Evolutionary conservation across 2,797 vertebrate species (phyloP).

Genomic region (Labroides dimidiatus): DNA sequence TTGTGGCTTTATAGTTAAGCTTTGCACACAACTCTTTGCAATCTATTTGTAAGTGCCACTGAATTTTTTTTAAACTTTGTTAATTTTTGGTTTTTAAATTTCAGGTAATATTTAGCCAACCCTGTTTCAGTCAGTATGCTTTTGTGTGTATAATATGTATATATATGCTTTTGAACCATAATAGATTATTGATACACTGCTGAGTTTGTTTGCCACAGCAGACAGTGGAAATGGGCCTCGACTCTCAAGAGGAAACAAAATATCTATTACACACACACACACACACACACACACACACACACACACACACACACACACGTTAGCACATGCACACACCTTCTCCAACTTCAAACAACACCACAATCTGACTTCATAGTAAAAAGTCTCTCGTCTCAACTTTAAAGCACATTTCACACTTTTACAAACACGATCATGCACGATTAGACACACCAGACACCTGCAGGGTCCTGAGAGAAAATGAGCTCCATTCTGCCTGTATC

Average conservation of each 20-base stretch:
- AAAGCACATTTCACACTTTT: conserved; percentile 57
- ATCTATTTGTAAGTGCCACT: too few relatives aligned
- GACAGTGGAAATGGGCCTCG: conserved; percentile 78
- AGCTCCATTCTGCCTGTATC: conserved; percentile 57
- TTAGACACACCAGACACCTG: conserved; percentile 76
- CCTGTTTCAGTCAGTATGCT: too few relatives aligned
- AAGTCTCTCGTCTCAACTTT: conserved; percentile 50
- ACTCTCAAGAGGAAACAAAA: conserved; percentile 71
- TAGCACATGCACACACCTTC: conserved; percentile 37
- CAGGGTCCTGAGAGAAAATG: conserved; percentile 68
- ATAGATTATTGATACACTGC: conserved; percentile 82
- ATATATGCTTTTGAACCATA: conserved; percentile 62
- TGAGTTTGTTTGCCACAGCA: conserved; percentile 72
- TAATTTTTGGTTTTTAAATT: too few relatives aligned
- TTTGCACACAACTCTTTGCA: too few relatives aligned
- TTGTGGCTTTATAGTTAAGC: too few relatives aligned
- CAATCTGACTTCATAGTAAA: conserved; percentile 42
- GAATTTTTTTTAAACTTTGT: too few relatives aligned
- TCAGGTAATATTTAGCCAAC: too few relatives aligned
- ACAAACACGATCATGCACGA: conserved; percentile 47
- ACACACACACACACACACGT: conserved; percentile 32
- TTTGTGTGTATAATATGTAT: too few relatives aligned
- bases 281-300: conserved; percentile 37
- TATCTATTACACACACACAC: conserved; percentile 55
- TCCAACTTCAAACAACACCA: conserved; percentile 42